Conservation (phyloP, 2,113 vertebrate species). For the Sceloporus undulatus region DNA sequence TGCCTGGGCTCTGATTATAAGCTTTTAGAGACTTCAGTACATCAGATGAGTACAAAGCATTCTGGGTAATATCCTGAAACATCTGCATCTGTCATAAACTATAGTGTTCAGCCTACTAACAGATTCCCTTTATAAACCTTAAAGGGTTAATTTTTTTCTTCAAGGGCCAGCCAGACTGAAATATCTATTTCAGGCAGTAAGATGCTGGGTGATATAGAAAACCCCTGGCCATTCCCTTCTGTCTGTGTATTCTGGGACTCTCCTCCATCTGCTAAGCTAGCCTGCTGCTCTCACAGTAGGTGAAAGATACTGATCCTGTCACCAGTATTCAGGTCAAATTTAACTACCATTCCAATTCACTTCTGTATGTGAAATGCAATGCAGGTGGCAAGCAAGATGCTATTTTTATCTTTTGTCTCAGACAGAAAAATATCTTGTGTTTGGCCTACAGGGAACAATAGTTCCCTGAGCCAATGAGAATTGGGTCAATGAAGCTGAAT, state of each 20-base stretch:
- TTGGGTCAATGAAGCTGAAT: background rate
- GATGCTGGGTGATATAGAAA: background rate
- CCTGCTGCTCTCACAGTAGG: too few species aligned
- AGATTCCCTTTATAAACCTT: too few species aligned
- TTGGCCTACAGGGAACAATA: background rate
- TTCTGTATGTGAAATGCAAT: too few species aligned
- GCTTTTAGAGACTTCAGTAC: too few species aligned
- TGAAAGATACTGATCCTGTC: background rate
- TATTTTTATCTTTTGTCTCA: background rate
- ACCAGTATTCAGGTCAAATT: background rate
- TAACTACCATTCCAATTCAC: background rate
- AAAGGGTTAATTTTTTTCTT: too few species aligned
- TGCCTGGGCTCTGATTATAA: too few species aligned
- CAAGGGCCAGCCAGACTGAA: background rate
- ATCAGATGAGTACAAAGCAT: too few species aligned
- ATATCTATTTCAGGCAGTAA: too few species aligned
- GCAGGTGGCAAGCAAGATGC: background rate
- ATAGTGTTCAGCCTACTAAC: too few species aligned
- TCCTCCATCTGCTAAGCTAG: background rate
- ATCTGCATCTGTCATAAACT: too few species aligned
- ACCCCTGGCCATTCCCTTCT: background rate
- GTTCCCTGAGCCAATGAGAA: too few species aligned
- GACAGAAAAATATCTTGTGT: background rate
- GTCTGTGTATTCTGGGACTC: background rate
- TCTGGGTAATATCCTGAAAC: too few species aligned